Evolutionary conservation across 2,888 invertebrate species (phyloP), one percentile per base, ranked within the genome.

Genomic region (Papilio elwesi): DNA sequence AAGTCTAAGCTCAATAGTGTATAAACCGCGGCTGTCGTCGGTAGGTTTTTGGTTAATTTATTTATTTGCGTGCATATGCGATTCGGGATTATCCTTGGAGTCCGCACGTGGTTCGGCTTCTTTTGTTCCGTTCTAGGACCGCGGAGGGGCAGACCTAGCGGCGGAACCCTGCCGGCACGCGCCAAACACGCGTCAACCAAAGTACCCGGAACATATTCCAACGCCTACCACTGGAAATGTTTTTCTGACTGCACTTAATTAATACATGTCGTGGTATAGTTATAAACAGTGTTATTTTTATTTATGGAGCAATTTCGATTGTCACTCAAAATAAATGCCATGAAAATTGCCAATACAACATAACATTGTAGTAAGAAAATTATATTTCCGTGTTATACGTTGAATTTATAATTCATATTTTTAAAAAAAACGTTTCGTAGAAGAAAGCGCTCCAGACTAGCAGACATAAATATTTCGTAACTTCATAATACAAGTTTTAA

Each of bases 171-270:
- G 68, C 73, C 38, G 53, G 13, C 85, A 81, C 85, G 80, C 80
- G 84, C 3, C 77, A 71, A 80, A 8, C 90, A 83, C 87, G 83
- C 82, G 88, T 73, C 74, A 10, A 75, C 74, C 87, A 87, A 90
- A 92, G 91, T 91, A 88, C 86, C 86, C 84, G 83, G 86, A 87
- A 89, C 87, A 85, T 85, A 85, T 85, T 79, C 82, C 77, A 85
- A 87, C 90, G 90, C 90, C 91, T 88, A 81, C 81, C 81, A 78
- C 81, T 80, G 86, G 84, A 87, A 85, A 86, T 82, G 87, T 89
- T 90, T 89, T 88, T 85, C 83, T 87, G 88, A 87, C 87, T 87
- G 87, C 86, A 92, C 89, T 91, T 90, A 91, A 92, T 92, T 92
- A 91, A 89, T 89, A 87, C 89, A 84, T 87, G 87, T 86, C 88